These are phyloP conservation scores for Eupithecia subfuscata DNA, from an alignment of 2,888 invertebrate genomes.

Conservation along the genomic window DNA sequence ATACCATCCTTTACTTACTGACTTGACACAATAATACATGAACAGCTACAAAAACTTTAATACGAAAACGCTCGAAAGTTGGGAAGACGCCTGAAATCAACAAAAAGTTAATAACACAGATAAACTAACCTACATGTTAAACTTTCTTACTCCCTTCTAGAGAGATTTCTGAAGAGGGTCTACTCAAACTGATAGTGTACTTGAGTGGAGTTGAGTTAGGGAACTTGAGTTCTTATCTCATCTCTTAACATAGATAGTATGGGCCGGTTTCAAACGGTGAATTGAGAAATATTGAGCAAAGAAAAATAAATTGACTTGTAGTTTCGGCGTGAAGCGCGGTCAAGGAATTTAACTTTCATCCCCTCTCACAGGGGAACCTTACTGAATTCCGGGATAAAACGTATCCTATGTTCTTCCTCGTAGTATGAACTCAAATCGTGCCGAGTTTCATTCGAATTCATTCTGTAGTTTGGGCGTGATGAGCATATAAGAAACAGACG, in stretches of 20 bases:
- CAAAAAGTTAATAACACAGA: neutral
- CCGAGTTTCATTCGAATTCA: no score
- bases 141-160: slow-evolving; percentile 19
- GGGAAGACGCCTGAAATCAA: neutral
- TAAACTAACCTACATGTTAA: slow-evolving; percentile 5
- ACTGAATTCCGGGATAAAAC: no score
- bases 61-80: neutral
- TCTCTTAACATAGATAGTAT: neutral
- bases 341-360: no score
- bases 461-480: no score
- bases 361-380: no score
- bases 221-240: neutral
- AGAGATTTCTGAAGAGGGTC: slow-evolving; percentile 12
- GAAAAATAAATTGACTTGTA: no score
- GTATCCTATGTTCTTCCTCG: no score
- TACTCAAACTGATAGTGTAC: slow-evolving; percentile 14
- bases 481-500: no score
- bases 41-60: neutral
- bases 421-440: no score
- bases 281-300: neutral
- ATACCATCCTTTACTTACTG: slow-evolving; percentile 53
- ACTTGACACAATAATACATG: slow-evolving; percentile 43
- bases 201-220: slow-evolving; percentile 3
- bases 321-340: no score
- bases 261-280: neutral